Percentiles rank a stretch among this genome's conserved stretches.
Conservation (phyloP, 2,888 invertebrate genomes). For the Ganaspis brasiliensis region DNA sequence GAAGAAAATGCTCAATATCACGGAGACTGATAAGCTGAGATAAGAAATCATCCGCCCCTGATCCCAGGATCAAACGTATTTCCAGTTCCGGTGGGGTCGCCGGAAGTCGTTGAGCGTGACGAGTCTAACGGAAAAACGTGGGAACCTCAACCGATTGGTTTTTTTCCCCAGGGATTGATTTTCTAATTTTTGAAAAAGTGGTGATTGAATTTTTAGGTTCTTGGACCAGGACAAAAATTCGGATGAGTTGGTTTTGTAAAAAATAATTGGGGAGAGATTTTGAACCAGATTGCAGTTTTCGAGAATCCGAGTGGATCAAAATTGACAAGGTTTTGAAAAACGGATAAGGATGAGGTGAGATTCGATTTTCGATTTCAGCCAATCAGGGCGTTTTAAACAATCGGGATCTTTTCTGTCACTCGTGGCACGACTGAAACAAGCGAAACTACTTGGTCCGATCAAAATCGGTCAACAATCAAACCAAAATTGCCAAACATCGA, state of each 20-base stretch:
- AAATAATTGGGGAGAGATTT: too few species aligned
- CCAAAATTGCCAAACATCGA: too few species aligned
- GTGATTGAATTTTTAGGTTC: too few species aligned
- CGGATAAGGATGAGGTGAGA: too few species aligned
- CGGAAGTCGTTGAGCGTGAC: conserved; percentile 77
- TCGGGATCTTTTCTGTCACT: not conserved
- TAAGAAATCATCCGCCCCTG: conserved; percentile 40
- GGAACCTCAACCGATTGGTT: conserved; percentile 69
- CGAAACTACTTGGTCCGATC: not conserved
- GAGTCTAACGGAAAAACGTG: conserved; percentile 80
- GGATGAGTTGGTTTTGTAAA: too few species aligned
- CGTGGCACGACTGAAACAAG: not conserved
- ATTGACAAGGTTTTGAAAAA: too few species aligned
- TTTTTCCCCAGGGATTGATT: conserved; percentile 23
- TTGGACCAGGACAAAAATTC: too few species aligned
- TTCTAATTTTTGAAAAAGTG: not conserved
- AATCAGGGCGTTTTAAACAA: not conserved
- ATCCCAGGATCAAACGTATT: conserved; percentile 72
- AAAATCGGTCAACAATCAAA: not conserved
- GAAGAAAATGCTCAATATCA: not conserved
- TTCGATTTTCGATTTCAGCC: not conserved
- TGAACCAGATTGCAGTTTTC: too few species aligned
- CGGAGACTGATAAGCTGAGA: not conserved
- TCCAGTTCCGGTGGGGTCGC: conserved; percentile 78
- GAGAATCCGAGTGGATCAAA: too few species aligned